phyloP scores from a whole-genome alignment of 2,113 vertebrate species.

The Rafetus swinhoei region DNA sequence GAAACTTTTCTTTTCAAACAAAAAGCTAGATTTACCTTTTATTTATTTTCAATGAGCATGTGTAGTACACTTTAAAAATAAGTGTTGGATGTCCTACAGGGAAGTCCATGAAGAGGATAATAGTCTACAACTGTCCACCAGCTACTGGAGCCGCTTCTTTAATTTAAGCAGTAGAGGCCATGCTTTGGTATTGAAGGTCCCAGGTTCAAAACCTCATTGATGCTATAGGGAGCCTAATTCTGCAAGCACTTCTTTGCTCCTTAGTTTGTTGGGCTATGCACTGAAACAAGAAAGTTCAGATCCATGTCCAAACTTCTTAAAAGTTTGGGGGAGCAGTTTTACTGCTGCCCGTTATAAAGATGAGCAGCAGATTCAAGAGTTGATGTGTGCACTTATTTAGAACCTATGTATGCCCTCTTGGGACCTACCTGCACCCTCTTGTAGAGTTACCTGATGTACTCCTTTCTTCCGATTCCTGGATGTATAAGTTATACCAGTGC shows the following conservation, averaged over 20 bases:
- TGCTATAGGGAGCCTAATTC: neutral
- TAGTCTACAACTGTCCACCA: neutral
- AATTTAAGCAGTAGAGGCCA: neutral
- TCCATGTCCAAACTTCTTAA: neutral
- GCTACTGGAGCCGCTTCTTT: neutral
- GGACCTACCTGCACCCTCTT: neutral
- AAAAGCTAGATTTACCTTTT: neutral
- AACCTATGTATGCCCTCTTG: neutral
- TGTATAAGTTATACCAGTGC: neutral
- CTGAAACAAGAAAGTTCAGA: neutral
- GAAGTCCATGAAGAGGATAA: neutral
- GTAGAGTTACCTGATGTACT: neutral
- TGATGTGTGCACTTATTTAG: neutral
- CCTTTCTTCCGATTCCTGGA: neutral
- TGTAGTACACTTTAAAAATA: neutral
- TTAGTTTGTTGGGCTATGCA: neutral
- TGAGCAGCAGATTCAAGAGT: fast-evolving
- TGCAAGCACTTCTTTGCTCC: neutral
- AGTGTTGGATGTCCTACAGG: neutral
- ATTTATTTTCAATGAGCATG: neutral
- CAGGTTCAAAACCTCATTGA: neutral
- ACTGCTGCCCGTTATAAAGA: neutral
- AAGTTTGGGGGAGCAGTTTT: neutral
- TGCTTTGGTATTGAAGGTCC: neutral
- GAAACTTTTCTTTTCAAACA: neutral